Conservation (phyloP, 2,113 vertebrate genomes). For the Piaya cayana region DNA sequence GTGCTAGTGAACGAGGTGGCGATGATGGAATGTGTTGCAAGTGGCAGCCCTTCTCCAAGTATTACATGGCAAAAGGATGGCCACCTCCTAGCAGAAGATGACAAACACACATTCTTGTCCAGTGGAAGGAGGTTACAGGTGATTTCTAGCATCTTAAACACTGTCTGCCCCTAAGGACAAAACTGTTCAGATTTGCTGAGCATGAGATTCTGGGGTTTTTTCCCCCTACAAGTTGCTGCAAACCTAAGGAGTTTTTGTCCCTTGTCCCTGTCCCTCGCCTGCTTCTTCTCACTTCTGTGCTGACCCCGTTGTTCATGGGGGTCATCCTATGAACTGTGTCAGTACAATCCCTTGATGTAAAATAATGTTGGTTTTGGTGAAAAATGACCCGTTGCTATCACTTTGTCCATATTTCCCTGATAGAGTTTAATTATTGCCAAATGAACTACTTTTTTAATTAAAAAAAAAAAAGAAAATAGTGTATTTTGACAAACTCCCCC, state of each 20-base stretch:
- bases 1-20: conserved; percentile 81
- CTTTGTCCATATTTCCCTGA: neutral
- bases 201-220: neutral
- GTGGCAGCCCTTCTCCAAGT: conserved; percentile 85
- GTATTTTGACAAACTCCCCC: neutral
- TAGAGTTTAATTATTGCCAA: neutral
- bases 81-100: conserved; percentile 72
- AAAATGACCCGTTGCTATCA: neutral
- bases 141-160: neutral
- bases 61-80: conserved; percentile 91
- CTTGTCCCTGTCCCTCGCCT: neutral
- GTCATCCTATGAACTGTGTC: neutral
- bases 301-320: neutral
- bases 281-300: neutral
- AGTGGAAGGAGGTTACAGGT: conserved; percentile 86
- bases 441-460: no score
- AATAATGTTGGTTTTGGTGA: neutral
- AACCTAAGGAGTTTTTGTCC: neutral
- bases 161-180: neutral
- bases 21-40: conserved; percentile 82
- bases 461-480: neutral
- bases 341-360: neutral
- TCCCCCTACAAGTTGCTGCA: neutral
- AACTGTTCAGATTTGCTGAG: neutral
- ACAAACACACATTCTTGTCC: conserved; percentile 76